A percentile compares a stretch with the other conserved stretches of the same genome.
Conservation (phyloP, 1,140 invertebrate species). For the Caenorhabditis inopinata region DNA sequence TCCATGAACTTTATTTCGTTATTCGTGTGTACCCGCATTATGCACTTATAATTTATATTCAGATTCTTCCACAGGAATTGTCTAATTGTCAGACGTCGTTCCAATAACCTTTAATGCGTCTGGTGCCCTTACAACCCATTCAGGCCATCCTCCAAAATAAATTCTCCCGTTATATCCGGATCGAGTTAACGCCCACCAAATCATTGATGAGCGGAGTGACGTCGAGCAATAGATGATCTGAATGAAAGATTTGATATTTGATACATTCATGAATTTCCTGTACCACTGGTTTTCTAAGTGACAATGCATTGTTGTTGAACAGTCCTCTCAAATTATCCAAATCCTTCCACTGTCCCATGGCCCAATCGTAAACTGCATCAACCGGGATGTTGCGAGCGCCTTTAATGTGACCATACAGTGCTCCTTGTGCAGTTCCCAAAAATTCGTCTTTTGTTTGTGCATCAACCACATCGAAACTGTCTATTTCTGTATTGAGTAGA, state of each 20-base stretch:
- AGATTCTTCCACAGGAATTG: neutral
- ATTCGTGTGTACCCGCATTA: neutral
- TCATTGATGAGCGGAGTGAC: slow-evolving; percentile 55
- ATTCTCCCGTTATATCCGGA: slow-evolving; percentile 51
- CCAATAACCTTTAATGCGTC: slow-evolving; percentile 62
- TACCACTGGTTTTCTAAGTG: slow-evolving; percentile 47
- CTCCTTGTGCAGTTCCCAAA: slow-evolving; percentile 50
- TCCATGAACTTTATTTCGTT: slow-evolving; percentile 25
- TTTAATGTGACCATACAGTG: slow-evolving; percentile 60
- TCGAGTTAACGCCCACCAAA: slow-evolving; percentile 59
- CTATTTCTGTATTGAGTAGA: slow-evolving; percentile 51
- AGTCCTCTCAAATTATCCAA: slow-evolving; percentile 32
- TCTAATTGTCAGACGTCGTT: slow-evolving; percentile 28
- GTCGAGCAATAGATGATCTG: slow-evolving; percentile 62
- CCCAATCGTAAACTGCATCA: slow-evolving; percentile 54
- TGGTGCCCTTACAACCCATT: slow-evolving; percentile 62
- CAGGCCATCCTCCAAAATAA: slow-evolving; percentile 64
- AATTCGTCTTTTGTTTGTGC: slow-evolving; percentile 61
- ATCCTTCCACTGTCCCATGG: slow-evolving; percentile 49
- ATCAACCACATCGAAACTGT: slow-evolving; percentile 58
- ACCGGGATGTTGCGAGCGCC: slow-evolving; percentile 60
- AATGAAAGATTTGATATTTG: neutral
- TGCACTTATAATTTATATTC: neutral
- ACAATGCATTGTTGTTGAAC: slow-evolving; percentile 49
- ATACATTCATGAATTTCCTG: neutral